A percentile compares a stretch with the other conserved stretches of the same genome.
Evolutionary conservation across 2,113 vertebrate species (phyloP).

Genomic region (Silurus meridionalis): DNA sequence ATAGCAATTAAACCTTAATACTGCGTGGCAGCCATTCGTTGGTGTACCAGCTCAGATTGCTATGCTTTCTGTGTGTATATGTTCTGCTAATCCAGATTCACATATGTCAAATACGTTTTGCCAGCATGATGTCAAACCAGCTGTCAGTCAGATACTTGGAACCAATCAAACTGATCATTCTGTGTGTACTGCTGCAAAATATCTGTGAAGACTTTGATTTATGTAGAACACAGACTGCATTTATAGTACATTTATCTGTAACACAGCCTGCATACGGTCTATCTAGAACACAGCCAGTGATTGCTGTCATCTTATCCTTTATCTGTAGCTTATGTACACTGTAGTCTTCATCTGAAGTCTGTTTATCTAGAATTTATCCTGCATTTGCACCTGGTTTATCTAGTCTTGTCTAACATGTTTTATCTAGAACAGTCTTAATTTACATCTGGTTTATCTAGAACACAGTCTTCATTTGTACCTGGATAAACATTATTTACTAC

Average conservation of each 20-base stretch:
- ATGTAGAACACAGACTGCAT: background rate
- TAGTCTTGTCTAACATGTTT: background rate
- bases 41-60: slow-evolving; percentile 19
- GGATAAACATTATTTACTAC: too few species aligned
- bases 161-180: background rate
- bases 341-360: background rate
- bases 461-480: background rate
- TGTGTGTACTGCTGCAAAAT: background rate
- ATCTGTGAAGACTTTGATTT: background rate
- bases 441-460: background rate
- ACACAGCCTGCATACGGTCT: background rate
- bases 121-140: slow-evolving; percentile 3
- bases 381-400: background rate
- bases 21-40: slow-evolving; percentile 20
- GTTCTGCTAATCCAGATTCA: slow-evolving; percentile 8
- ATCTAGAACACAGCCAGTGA: background rate
- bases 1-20: slow-evolving; percentile 27
- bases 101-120: background rate
- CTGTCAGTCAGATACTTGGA: background rate
- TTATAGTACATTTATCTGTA: background rate
- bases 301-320: background rate
- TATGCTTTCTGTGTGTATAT: background rate
- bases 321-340: background rate
- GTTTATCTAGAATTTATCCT: background rate
- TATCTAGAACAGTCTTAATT: background rate